phyloP scores from a whole-genome alignment of 2,113 vertebrate genomes.

The Cochlearius cochlearius region DNA sequence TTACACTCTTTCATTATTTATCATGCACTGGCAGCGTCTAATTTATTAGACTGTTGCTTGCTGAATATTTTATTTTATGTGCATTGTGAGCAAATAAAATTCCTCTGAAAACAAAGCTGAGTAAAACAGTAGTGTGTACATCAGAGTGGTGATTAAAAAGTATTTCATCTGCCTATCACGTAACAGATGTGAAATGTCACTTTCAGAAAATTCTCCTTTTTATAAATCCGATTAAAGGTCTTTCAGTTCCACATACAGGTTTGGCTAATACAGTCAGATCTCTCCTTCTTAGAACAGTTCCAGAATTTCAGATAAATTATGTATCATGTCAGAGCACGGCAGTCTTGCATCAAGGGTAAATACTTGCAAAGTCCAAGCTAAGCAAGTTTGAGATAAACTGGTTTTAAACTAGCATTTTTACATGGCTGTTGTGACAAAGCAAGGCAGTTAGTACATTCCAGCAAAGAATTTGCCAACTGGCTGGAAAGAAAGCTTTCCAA shows the following conservation, averaged over 20 bases:
- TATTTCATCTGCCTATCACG: not conserved
- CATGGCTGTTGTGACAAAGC: not conserved
- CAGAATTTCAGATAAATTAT: not conserved
- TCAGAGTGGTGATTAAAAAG: not conserved
- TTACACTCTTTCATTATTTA: not conserved
- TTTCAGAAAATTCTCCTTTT: not conserved
- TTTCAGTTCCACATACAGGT: not conserved
- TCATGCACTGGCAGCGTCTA: not conserved
- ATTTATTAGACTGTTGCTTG: not conserved
- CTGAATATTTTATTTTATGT: not conserved
- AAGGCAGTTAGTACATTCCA: not conserved
- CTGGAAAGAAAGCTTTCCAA: conserved; percentile 25
- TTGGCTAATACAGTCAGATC: not conserved
- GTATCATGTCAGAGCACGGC: not conserved
- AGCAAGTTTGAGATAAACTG: not conserved
- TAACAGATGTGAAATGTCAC: not conserved
- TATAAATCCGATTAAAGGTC: not conserved
- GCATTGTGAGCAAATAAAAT: not conserved
- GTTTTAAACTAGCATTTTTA: not conserved
- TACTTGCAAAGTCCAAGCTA: not conserved
- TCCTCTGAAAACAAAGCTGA: not conserved
- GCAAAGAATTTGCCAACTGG: not conserved
- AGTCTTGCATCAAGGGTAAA: not conserved
- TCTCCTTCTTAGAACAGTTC: not conserved
- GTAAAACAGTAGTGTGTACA: not conserved